These are phyloP conservation scores for Sinocyclocheilus anshuiensis DNA, from an alignment of 2,113 vertebrate species.

Conservation along the genomic window DNA sequence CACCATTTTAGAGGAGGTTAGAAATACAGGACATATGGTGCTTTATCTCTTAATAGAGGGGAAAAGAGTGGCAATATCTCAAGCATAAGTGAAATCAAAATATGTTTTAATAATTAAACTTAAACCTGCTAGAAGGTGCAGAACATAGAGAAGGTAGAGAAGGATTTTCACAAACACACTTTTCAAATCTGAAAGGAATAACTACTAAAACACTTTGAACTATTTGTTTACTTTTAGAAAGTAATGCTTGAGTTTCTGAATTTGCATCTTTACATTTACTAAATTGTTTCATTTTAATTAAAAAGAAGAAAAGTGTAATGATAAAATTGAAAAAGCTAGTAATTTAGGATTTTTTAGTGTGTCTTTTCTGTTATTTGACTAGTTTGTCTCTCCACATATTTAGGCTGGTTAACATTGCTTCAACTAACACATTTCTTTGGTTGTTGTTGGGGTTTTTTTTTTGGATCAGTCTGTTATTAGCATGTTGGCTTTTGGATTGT, in stretches of 20 bases:
- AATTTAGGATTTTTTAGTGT: background rate
- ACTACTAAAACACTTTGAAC: no score
- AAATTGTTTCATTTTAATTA: background rate
- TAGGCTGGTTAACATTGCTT: background rate
- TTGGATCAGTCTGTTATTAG: background rate
- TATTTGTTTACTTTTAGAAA: no score
- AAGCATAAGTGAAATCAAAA: background rate
- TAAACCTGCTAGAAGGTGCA: no score
- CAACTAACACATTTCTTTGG: background rate
- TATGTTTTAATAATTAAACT: background rate
- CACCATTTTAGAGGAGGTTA: conserved; percentile 77
- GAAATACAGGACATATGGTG: conserved; percentile 1
- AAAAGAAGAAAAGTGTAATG: background rate
- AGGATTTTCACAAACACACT: no score
- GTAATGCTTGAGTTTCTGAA: no score
- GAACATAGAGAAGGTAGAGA: no score
- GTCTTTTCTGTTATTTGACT: background rate
- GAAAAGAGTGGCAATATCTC: background rate
- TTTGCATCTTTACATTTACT: no score
- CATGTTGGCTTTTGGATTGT: background rate
- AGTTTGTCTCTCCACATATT: background rate
- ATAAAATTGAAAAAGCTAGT: background rate
- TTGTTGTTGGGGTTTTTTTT: background rate
- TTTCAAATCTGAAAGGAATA: no score
- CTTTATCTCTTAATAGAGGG: background rate